These are phyloP conservation scores for Platycheirus rosarum DNA, from an alignment of 2,888 invertebrate genomes.

Conservation along the genomic window DNA sequence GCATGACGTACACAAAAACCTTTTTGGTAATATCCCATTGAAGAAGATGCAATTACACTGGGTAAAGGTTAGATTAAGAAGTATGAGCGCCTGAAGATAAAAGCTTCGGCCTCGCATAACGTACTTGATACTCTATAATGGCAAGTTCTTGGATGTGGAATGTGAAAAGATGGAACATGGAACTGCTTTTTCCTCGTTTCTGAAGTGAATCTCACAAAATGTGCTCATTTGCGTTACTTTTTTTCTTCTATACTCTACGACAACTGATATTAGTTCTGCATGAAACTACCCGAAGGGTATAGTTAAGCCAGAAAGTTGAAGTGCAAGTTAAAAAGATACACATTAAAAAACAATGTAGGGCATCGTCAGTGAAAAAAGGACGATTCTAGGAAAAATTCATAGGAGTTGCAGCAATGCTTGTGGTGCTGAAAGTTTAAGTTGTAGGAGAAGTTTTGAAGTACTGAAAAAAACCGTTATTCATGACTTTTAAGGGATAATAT, in stretches of 20 bases:
- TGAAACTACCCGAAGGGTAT: slow-evolving; percentile 13
- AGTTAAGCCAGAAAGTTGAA: slow-evolving; percentile 24
- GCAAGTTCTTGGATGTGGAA: not conserved
- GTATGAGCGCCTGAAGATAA: slow-evolving; percentile 27
- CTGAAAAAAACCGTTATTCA: too few species aligned
- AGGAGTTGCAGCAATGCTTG: slow-evolving; percentile 15
- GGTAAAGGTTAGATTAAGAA: slow-evolving; percentile 15
- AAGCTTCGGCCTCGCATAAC: slow-evolving; percentile 6
- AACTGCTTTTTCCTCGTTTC: not conserved
- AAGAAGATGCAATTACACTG: slow-evolving; percentile 15
- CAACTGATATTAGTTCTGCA: slow-evolving; percentile 5
- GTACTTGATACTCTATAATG: not conserved
- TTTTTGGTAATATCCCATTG: slow-evolving; percentile 9
- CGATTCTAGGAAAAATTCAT: not conserved
- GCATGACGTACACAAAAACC: not conserved
- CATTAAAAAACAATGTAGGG: slow-evolving; percentile 25
- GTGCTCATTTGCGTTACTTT: slow-evolving; percentile 5
- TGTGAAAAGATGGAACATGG: not conserved
- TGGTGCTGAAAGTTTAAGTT: too few species aligned
- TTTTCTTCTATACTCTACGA: not conserved
- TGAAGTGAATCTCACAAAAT: not conserved
- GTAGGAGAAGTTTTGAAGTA: too few species aligned
- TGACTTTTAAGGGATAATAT: too few species aligned
- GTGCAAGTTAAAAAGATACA: slow-evolving; percentile 32
- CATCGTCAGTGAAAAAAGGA: not conserved